Base-by-base conservation (phyloP, 2,113 vertebrate species). In the Bungarus multicinctus region DNA sequence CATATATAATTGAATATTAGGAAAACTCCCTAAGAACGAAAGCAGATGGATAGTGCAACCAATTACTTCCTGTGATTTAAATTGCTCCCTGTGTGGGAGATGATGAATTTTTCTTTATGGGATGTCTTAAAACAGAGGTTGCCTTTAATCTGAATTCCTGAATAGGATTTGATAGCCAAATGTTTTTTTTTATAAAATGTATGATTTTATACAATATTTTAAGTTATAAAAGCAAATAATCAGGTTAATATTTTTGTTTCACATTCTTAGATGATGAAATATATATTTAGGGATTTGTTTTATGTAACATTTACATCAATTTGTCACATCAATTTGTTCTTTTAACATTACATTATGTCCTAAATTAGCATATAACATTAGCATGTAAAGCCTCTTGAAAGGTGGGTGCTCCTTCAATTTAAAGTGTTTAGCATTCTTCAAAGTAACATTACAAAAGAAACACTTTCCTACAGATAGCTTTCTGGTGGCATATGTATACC, bases 231-330 rank as follows among this genome's bases (percentile, higher is more conserved):
- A 34, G 8, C 14, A 88, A 88, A 53, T 11, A 88, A 55, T 69
- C 53, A 11, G 20, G 53, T n/a, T 55, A 55, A 88, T 23, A 52
- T 57, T 23, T 87, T 57, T 92, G 89, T 58, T 25, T 53, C 85
- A 16, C 23, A 39, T 39, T 90, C 27, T 92, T 64, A 39, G 58
- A 22, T 23, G 54, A 23, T 45, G 8, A 94, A 47, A 89, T 85
- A 57, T 90, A 90, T 58, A 95, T 93, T 92, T 95, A 93, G 57
- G 91, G 87, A 5, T 89, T 88, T 64, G 54, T 58, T 23, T 39
- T 39, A 5, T 55, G 27, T 89, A 58, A 39, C 55, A 9, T 23
- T 60, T 34, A 69, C 64, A 34, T n/a, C 85, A 52, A 50, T 50
- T 50, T 50, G 45, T 55, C 12, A n/a, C 87, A 88, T 22, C 22